These are phyloP conservation scores for Cotesia vestalis DNA, from an alignment of 1,140 invertebrate genomes.

Conservation along the genomic window DNA sequence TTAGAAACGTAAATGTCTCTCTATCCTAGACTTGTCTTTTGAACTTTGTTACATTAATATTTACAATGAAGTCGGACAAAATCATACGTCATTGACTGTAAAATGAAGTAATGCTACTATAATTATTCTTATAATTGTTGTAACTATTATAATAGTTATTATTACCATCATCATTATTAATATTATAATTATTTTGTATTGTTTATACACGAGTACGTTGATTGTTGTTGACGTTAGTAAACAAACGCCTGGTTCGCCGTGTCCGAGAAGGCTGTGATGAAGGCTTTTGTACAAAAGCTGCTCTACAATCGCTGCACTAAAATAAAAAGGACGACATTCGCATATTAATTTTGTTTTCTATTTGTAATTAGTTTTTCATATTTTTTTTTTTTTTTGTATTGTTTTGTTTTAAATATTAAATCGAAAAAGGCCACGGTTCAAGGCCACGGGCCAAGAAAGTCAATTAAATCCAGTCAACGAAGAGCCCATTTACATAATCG, in stretches of 20 bases:
- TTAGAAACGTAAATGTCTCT: constrained; percentile 21
- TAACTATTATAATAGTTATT: background rate
- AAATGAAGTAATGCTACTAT: background rate
- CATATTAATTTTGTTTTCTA: constrained; percentile 39
- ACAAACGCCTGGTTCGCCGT: no score
- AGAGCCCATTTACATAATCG: constrained; percentile 43
- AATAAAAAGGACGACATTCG: constrained; percentile 39
- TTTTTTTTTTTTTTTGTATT: constrained; percentile 22
- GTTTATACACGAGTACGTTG: no score
- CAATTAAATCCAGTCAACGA: constrained; percentile 51
- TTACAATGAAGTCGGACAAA: constrained; percentile 9
- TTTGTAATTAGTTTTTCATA: constrained; percentile 42
- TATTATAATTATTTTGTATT: no score
- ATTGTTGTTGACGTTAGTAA: no score
- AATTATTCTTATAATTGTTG: background rate
- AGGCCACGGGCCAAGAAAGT: constrained; percentile 62
- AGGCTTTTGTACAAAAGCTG: constrained; percentile 12
- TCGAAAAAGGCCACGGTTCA: constrained; percentile 62
- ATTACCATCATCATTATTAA: no score
- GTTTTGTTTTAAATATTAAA: constrained; percentile 50
- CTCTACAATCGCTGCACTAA: constrained; percentile 29
- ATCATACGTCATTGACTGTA: constrained; percentile 5
- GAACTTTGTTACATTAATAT: constrained; percentile 23
- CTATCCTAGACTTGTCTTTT: constrained; percentile 21
- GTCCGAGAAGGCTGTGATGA: background rate